Evolutionary conservation across 2,888 invertebrate species (phyloP).

Genomic region (Atethmia centrago): DNA sequence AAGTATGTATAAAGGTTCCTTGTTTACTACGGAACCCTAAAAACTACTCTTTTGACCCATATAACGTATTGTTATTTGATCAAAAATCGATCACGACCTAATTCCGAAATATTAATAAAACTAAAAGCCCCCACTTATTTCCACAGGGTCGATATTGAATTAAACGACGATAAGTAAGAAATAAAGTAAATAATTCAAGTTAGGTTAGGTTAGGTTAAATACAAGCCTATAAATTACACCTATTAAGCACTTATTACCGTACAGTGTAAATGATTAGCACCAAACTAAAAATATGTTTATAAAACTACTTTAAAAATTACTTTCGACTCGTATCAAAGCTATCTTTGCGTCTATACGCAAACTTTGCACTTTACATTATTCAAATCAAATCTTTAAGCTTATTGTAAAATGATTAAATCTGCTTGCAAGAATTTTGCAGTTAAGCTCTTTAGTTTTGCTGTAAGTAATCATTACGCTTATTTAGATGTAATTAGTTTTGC

Average conservation of each 20-base stretch:
- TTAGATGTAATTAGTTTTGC: slow-evolving; percentile 44
- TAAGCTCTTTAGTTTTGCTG: slow-evolving; percentile 8
- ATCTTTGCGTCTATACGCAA: too few species aligned
- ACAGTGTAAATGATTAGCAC: slow-evolving; percentile 19
- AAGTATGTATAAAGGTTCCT: too few species aligned
- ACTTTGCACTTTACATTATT: neutral
- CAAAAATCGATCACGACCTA: slow-evolving; percentile 17
- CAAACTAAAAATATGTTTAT: slow-evolving; percentile 27
- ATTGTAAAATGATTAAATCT: neutral
- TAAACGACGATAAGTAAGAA: neutral
- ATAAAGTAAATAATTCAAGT: neutral
- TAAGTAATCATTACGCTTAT: slow-evolving; percentile 32
- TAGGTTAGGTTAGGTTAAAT: too few species aligned
- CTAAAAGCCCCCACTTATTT: slow-evolving; percentile 5
- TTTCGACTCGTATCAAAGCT: neutral
- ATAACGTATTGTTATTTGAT: neutral
- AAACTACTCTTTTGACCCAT: slow-evolving; percentile 3
- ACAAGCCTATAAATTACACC: neutral
- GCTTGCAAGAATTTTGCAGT: neutral
- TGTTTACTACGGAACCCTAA: too few species aligned
- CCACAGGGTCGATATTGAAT: neutral
- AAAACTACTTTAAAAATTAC: slow-evolving; percentile 36
- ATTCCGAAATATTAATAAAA: slow-evolving; percentile 23
- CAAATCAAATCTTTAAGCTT: neutral
- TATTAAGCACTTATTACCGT: slow-evolving; percentile 5